Percentiles rank a stretch among this genome's conserved stretches.
phyloP scores from a whole-genome alignment of 2,888 invertebrate species.

The Branchellion lobata region DNA sequence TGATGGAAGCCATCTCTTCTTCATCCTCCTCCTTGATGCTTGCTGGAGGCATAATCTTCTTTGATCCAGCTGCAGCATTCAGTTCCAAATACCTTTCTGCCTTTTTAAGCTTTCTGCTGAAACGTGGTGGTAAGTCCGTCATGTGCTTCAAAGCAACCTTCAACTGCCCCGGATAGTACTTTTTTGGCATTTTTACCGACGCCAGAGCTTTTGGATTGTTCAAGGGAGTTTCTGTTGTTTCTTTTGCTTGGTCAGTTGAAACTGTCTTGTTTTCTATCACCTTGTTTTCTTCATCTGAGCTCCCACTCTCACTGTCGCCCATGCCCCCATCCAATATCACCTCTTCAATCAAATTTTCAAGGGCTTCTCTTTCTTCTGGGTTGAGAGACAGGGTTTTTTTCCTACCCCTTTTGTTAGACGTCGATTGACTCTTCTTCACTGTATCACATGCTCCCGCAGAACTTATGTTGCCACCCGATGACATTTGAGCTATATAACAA shows the following conservation, averaged over 20 bases:
- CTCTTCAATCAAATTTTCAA: slow-evolving; percentile 45
- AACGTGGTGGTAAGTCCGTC: slow-evolving; percentile 45
- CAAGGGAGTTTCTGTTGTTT: neutral
- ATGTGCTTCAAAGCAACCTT: slow-evolving; percentile 47
- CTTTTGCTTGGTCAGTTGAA: neutral
- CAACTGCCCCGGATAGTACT: slow-evolving; percentile 45
- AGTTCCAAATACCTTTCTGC: slow-evolving; percentile 45
- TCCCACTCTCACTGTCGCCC: slow-evolving; percentile 42
- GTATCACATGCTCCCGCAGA: neutral
- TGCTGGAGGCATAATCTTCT: neutral
- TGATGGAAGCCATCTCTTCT: slow-evolving; percentile 24
- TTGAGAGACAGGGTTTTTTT: slow-evolving; percentile 45
- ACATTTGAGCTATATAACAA: neutral
- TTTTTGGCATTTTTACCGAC: slow-evolving; percentile 37
- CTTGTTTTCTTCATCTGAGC: slow-evolving; percentile 41
- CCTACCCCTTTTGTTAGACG: slow-evolving; percentile 16
- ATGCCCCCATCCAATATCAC: slow-evolving; percentile 45
- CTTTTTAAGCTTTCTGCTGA: slow-evolving; percentile 45
- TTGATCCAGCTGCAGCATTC: slow-evolving; percentile 15
- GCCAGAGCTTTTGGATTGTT: slow-evolving; percentile 15
- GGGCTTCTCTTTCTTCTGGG: slow-evolving; percentile 46
- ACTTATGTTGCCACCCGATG: too few relatives aligned
- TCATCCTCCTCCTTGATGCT: slow-evolving; percentile 45
- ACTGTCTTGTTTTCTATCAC: neutral
- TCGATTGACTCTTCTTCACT: slow-evolving; percentile 1